Evolutionary conservation across 2,113 vertebrate genomes (phyloP), one percentile per base, ranked within the genome.

Genomic region (Vulpes lagopus): DNA sequence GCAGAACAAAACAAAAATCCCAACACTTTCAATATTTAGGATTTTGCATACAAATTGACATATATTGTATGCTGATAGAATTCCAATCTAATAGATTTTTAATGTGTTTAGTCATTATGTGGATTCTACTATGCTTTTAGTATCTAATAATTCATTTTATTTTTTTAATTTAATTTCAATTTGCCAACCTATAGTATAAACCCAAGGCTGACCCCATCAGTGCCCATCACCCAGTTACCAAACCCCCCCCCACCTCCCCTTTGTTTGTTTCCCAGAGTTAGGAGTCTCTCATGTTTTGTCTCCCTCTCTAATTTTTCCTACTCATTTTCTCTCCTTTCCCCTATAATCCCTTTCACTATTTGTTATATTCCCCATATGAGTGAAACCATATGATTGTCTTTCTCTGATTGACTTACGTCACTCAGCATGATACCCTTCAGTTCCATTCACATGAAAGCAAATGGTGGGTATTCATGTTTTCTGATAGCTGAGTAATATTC

Each of bases 11-110:
- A 73, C 38, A 65, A 83, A 76, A 27, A 49, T 76, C 23, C 38
- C 6, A 64, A 5, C 2, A 3, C 32, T 93, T 93, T 59, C 35
- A 89, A 81, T 94, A 93, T 59, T 95, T 91, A 55, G 57, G 49
- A 85, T 60, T 93, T 83, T 93, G 80, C 69, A 69, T 79, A 78
- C 20, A 93, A 65, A 27, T 83, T 93, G n/a, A 97, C 32, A 97
- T 74, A 88, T 84, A 64, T 57, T 64, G 6, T 82, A 57, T 78
- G 49, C 15, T 86, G 17, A 14, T 23, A 57, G 73, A 89, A 88
- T 57, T 20, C 67, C 59, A 81, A 25, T 9, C 19, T 88, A 64
- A 17, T 38, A 32, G 43, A 74, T 91, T 88, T 96, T 95, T 95
- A 94, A 67, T 91, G 55, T 43, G 43, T 15, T 92, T 82, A 76